These are phyloP conservation scores for Falco berigora DNA, from an alignment of 2,797 vertebrate genomes.

Conservation along the genomic window DNA sequence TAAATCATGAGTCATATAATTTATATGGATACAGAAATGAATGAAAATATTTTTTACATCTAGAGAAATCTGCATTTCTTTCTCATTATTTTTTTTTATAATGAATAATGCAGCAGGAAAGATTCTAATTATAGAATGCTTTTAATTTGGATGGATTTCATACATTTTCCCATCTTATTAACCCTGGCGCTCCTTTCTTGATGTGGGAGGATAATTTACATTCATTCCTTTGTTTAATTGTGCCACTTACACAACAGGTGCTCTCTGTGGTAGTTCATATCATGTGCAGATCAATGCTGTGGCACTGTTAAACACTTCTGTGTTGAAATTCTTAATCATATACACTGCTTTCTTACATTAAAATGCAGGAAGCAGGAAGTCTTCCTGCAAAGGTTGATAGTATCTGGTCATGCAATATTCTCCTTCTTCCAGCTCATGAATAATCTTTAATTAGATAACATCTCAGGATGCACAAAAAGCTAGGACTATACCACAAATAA, in stretches of 20 bases:
- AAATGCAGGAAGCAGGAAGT: not conserved
- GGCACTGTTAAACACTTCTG: not conserved
- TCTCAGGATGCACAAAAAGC: not conserved
- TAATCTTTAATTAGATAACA: not conserved
- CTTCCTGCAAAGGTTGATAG: not conserved
- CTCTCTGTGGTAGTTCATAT: not conserved
- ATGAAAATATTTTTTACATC: not conserved
- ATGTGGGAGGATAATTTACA: conserved; percentile 32
- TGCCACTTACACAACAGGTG: conserved; percentile 39
- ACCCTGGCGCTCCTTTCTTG: not conserved
- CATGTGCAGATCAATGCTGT: not conserved
- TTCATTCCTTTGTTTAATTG: conserved; percentile 30
- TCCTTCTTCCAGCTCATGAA: not conserved
- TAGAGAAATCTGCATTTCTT: conserved; percentile 20
- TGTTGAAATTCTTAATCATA: conserved; percentile 1
- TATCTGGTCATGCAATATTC: not conserved
- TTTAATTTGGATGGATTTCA: conserved; percentile 39
- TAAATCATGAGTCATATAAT: not conserved
- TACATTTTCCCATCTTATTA: conserved; percentile 58
- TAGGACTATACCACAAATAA: not conserved
- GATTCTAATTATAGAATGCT: conserved; percentile 20
- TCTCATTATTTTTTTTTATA: not conserved
- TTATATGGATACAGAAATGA: conserved; percentile 17
- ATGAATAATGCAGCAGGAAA: conserved; percentile 35
- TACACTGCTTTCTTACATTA: not conserved